Percentiles rank a stretch among this genome's conserved stretches.
Conservation (phyloP, 1,140 invertebrate genomes). For the Agrilus planipennis region DNA sequence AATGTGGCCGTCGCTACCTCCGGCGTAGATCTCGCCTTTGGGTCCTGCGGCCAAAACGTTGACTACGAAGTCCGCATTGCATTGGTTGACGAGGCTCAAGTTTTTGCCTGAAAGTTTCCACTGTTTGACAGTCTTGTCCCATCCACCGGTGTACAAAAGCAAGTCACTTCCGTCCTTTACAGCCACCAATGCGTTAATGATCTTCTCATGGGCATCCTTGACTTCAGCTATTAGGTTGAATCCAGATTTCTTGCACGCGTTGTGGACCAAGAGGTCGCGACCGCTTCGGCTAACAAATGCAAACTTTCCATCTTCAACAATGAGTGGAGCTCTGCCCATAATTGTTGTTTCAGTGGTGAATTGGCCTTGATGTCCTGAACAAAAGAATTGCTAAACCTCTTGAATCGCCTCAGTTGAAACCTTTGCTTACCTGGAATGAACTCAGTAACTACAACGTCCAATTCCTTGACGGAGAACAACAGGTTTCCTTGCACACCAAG, state of each 20-base stretch:
- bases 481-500: constrained; percentile 30
- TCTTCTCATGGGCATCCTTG: constrained; percentile 34
- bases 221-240: constrained; percentile 28
- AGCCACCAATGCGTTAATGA: constrained; percentile 32
- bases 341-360: constrained; percentile 23
- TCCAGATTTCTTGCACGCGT: constrained; percentile 20
- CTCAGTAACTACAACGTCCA: constrained; percentile 36
- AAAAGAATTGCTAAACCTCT: no score
- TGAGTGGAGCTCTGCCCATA: constrained; percentile 30
- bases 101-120: constrained; percentile 30
- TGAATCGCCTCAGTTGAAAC: no score
- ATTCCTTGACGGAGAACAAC: constrained; percentile 34
- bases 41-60: constrained; percentile 30
- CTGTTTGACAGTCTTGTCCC: constrained; percentile 35
- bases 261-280: constrained; percentile 29
- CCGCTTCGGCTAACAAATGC: constrained; percentile 29
- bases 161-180: constrained; percentile 19
- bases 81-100: constrained; percentile 14
- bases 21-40: constrained; percentile 29
- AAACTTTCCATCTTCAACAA: constrained; percentile 26
- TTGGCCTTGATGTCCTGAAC: no score
- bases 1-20: constrained; percentile 32
- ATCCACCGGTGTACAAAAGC: constrained; percentile 33
- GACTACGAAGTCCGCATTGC: constrained; percentile 29
- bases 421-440: no score